These are phyloP conservation scores for Apodemia duryi DNA, from an alignment of 2,888 invertebrate genomes.

Conservation along the genomic window DNA sequence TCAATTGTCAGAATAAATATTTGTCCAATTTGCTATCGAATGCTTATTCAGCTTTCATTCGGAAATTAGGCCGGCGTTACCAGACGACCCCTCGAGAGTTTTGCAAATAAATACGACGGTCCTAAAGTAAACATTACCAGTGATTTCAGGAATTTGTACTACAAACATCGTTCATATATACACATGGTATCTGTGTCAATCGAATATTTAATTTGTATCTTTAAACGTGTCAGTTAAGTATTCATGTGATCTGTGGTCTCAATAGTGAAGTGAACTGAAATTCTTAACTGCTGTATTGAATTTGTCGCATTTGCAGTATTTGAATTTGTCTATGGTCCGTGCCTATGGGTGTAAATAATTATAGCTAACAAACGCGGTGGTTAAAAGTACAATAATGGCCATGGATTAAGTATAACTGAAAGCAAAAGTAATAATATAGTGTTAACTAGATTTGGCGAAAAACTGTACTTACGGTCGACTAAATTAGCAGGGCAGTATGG, in stretches of 20 bases:
- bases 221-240: not conserved
- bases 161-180: slow-evolving; percentile 23
- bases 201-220: not conserved
- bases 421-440: too few species aligned
- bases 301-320: not conserved
- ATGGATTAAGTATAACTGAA: too few species aligned
- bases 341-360: too few species aligned
- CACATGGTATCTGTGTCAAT: slow-evolving; percentile 13
- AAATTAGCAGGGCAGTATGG: too few species aligned
- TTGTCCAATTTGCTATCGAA: slow-evolving; percentile 55
- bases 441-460: too few species aligned
- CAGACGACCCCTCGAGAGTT: slow-evolving; percentile 55
- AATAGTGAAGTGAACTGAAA: not conserved
- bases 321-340: not conserved
- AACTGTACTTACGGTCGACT: too few species aligned
- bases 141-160: slow-evolving; percentile 48
- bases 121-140: slow-evolving; percentile 53
- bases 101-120: slow-evolving; percentile 65
- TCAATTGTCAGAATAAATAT: slow-evolving; percentile 45
- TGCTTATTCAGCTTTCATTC: slow-evolving; percentile 61
- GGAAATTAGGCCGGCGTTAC: slow-evolving; percentile 56
- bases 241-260: not conserved
- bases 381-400: too few species aligned
- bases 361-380: too few species aligned
- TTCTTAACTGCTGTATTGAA: not conserved